Evolutionary conservation across 1,140 invertebrate species (phyloP).

Genomic region (Cyclina sinensis): DNA sequence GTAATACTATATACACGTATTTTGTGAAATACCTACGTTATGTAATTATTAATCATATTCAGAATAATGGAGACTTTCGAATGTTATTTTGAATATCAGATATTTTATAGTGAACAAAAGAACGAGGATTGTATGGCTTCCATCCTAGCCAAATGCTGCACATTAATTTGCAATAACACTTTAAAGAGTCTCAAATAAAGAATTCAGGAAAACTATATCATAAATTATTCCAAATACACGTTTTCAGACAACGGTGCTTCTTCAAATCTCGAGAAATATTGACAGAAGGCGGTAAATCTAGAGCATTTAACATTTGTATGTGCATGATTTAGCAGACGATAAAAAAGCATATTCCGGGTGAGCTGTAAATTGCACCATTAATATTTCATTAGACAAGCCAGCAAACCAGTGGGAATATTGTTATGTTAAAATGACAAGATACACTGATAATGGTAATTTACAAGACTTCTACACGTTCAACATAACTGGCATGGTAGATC

Average conservation of each 20-base stretch:
- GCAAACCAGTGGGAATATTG: neutral
- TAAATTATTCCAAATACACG: neutral
- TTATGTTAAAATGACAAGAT: neutral
- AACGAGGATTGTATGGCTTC: neutral
- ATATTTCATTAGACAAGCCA: constrained; percentile 36
- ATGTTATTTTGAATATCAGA: too few relatives aligned
- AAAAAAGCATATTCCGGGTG: neutral
- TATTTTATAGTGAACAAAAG: too few relatives aligned
- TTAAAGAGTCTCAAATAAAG: too few relatives aligned
- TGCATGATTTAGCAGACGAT: neutral
- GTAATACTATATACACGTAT: too few relatives aligned
- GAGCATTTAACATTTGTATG: neutral
- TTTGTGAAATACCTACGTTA: too few relatives aligned
- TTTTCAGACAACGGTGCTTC: neutral
- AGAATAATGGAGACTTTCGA: too few relatives aligned
- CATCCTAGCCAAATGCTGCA: neutral
- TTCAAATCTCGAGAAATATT: neutral
- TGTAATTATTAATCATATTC: too few relatives aligned
- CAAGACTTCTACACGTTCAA: constrained; percentile 1
- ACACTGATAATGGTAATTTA: constrained; percentile 19
- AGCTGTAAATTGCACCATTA: constrained; percentile 37
- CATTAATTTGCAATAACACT: neutral
- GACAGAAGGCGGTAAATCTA: neutral
- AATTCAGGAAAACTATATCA: too few relatives aligned
- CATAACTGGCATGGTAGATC: too few relatives aligned